Evolutionary conservation across 37 sponge, comb jelly and placozoan genomes (phyloP).

Genomic region (Diacarnus erythraeanus): DNA sequence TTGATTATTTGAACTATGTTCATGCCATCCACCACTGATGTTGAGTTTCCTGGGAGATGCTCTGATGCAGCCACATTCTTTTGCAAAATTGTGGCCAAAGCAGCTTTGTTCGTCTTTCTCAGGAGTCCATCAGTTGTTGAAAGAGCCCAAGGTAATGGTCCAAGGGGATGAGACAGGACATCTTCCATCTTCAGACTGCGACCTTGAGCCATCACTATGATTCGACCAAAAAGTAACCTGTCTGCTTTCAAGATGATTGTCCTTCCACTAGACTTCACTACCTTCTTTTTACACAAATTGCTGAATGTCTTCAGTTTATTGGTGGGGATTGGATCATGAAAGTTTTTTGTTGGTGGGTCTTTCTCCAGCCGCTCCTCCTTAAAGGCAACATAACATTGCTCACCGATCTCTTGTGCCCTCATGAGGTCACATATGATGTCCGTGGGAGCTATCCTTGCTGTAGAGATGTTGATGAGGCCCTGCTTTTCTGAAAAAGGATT

Average conservation of each 20-base stretch:
- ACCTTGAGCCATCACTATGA: slow-evolving; percentile 18
- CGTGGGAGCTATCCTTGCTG: neutral
- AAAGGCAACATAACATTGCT: neutral
- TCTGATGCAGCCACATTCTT: slow-evolving; percentile 17
- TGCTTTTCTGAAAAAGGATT: slow-evolving; percentile 3
- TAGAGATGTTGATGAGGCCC: slow-evolving; percentile 2
- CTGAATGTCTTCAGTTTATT: slow-evolving; percentile 10
- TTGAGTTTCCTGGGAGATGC: slow-evolving; percentile 1
- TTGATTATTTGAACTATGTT: neutral
- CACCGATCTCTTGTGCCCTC: slow-evolving; percentile 14
- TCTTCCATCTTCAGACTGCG: slow-evolving; percentile 1
- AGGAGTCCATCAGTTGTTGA: slow-evolving; percentile 9
- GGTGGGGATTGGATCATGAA: neutral
- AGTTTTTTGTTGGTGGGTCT: slow-evolving; percentile 11
- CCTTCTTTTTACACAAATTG: slow-evolving; percentile 12
- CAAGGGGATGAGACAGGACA: slow-evolving; percentile 21
- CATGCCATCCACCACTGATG: slow-evolving; percentile 8
- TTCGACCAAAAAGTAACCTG: slow-evolving; percentile 10
- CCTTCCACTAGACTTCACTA: neutral
- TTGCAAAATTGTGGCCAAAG: slow-evolving; percentile 5
- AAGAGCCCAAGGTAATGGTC: slow-evolving; percentile 22
- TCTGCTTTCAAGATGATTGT: slow-evolving; percentile 13
- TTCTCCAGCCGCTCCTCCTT: slow-evolving; percentile 17
- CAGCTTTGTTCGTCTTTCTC: slow-evolving; percentile 7
- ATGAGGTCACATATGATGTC: slow-evolving; percentile 5